Evolutionary conservation across 2,797 vertebrate genomes (phyloP), one percentile per base, ranked within the genome.

Genomic region (Coilia nasus): DNA sequence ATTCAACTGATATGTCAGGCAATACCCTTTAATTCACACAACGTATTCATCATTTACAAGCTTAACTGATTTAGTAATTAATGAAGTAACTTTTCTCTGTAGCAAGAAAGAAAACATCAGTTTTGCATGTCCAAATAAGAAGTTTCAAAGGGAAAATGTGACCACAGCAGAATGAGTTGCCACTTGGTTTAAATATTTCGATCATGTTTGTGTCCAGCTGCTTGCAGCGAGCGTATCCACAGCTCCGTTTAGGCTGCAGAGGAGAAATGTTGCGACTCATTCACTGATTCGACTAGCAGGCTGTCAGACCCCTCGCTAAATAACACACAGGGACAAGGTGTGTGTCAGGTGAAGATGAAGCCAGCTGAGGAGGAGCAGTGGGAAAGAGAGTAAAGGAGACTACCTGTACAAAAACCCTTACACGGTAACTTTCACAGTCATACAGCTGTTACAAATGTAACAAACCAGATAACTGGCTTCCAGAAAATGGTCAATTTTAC

Each of bases 1-100:
- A 93, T 94, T 94, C 85, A 89, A 93, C 93, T 95, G 94, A 95
- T 94, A 93, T 91, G 84, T 90, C 86, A 59, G 62, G 88, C 88
- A 86, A 91, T 90, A 92, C 91, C 90, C 35, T 84, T 89, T 90
- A 91, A 91, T 93, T 93, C 91, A 87, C 46, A 87, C 87, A 87
- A 84, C 91, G 86, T 90, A 92, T 93, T 93, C 86, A 91, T 92
- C 90, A 88, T 90, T 92, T 88, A 89, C 87, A 89, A 90, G 89
- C 85, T 87, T 87, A 91, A 91, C 81, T 83, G 84, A 83, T 87
- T 85, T n/a, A 62, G 86, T 90, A 87, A 88, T 86, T 89, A 85
- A 87, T 90, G 89, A 91, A 90, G 82, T 87, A 91, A 89, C 82
- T 88, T 71, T 86, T 90, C 84, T 89, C 85, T 89, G 86, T 28